Conservation (phyloP, 2,888 invertebrate species). For the Drosophila lacicola region DNA sequence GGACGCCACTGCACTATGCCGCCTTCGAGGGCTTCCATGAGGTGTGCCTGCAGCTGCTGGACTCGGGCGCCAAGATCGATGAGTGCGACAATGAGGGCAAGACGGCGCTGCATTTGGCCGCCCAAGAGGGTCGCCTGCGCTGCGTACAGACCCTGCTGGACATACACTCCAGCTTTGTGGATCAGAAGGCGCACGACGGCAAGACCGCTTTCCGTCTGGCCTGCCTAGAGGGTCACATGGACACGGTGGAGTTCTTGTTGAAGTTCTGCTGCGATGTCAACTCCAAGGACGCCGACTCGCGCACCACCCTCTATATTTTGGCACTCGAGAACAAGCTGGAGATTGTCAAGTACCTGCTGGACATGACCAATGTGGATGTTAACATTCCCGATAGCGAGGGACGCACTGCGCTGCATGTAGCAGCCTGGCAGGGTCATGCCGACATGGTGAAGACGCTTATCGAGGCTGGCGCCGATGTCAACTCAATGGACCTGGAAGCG, state of each 20-base stretch:
- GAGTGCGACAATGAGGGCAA: conserved; percentile 97
- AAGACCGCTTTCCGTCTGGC: conserved; percentile 92
- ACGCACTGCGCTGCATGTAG: conserved; percentile 94
- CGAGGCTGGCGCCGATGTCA: conserved; percentile 89
- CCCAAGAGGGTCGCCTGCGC: conserved; percentile 93
- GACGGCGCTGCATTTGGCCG: conserved; percentile 93
- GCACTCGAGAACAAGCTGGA: conserved; percentile 94
- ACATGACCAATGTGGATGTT: conserved; percentile 91
- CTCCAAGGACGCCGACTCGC: conserved; percentile 95
- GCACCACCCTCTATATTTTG: conserved; percentile 95
- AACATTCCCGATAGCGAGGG: conserved; percentile 96
- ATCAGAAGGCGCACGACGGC: conserved; percentile 95
- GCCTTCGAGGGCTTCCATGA: conserved; percentile 92
- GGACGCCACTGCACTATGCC: conserved; percentile 98
- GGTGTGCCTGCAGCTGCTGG: conserved; percentile 86
- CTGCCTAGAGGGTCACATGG: conserved; percentile 89
- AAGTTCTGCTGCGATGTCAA: conserved; percentile 93
- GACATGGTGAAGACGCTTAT: conserved; percentile 96
- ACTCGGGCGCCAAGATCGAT: conserved; percentile 94
- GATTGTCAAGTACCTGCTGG: conserved; percentile 92
- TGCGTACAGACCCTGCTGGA: conserved; percentile 88
- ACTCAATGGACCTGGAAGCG: conserved; percentile 94
- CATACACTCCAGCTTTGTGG: conserved; percentile 91
- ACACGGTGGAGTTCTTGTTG: conserved; percentile 87
- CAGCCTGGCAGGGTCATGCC: conserved; percentile 97